A percentile compares a stretch with the other conserved stretches of the same genome.
Evolutionary conservation across 2,888 invertebrate species (phyloP).

Genomic region (Drosophila eohydei): DNA sequence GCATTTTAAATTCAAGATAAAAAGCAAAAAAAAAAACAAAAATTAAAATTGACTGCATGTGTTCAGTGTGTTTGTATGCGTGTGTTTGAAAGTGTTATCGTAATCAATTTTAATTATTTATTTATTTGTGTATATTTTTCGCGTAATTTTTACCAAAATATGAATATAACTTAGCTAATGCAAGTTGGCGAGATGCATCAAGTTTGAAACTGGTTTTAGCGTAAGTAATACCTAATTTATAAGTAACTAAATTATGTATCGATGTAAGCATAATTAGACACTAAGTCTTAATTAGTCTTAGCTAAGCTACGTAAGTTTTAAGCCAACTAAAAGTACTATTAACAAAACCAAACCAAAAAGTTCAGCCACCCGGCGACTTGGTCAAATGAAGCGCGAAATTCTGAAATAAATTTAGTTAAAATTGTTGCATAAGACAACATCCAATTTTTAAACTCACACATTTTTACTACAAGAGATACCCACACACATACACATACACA

Average conservation of each 20-base stretch:
- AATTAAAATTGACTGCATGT: conserved; percentile 72
- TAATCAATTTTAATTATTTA: conserved; percentile 69
- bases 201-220: conserved; percentile 71
- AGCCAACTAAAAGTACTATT: conserved; percentile 39
- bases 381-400: conserved; percentile 78
- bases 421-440: conserved; percentile 56
- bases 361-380: conserved; percentile 47
- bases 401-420: conserved; percentile 82
- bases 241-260: conserved; percentile 51
- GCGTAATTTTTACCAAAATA: conserved; percentile 61
- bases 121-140: conserved; percentile 70
- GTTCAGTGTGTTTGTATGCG: conserved; percentile 67
- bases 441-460: conserved; percentile 63
- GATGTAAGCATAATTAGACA: conserved; percentile 57
- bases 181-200: conserved; percentile 46
- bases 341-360: conserved; percentile 37
- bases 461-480: conserved; percentile 43
- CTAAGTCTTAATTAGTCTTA: conserved; percentile 75
- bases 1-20: conserved; percentile 70
- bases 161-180: conserved; percentile 32
- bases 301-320: conserved; percentile 65
- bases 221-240: conserved; percentile 49
- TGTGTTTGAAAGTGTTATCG: conserved; percentile 38
- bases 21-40: conserved; percentile 38
- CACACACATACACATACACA: not conserved